Evolutionary conservation across 2,888 invertebrate genomes (phyloP), one percentile per base, ranked within the genome.

Genomic region (Chydorus sphaericus): DNA sequence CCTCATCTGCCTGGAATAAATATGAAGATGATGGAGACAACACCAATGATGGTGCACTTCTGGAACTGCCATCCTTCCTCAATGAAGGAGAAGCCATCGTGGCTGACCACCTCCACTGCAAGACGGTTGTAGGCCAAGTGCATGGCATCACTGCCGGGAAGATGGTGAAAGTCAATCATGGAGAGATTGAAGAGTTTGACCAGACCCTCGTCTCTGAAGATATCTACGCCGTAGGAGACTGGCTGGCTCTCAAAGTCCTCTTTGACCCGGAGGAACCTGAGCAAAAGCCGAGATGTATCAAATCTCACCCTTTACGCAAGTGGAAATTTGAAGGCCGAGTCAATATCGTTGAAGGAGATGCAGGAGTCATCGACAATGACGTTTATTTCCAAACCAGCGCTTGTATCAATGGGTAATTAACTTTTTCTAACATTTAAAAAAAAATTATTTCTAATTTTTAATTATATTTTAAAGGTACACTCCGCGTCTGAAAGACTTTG

Each of bases 401-500:
- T 37, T 67, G 83, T 53, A 70, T 75, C 7, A 67, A 70, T 55
- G 77, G 76, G 0, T 54, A 39, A 6, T 36, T 20, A 6, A 16
- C 20, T 8, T 6, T 10, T 38, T n/a, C 23, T 16, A 10, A 16
- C 11, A n/a, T 39, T 3, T 39, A 4, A 3, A 18, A 38, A 39
- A 14, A 14, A 20, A 14, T 16, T 16, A 4, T 39, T 39, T 16
- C 16, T 39, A 39, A 16, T 20, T 1, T 38, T 2, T 14, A 14
- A 29, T 10, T 50, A n/a, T 10, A 28, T 38, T 23, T 3, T n/a
- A n/a, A n/a, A 55, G 44, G 18, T 73, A 75, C 59, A 65, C 73
- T 33, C 78, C 82, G 1, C 66, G 70, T 38, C 64, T 77, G 53
- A 81, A 81, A 11, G 80, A 82, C 62, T 73, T 75, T 67, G 82